These are phyloP conservation scores for Drosophila kanapiae DNA, from an alignment of 1,140 invertebrate genomes.

Conservation along the genomic window DNA sequence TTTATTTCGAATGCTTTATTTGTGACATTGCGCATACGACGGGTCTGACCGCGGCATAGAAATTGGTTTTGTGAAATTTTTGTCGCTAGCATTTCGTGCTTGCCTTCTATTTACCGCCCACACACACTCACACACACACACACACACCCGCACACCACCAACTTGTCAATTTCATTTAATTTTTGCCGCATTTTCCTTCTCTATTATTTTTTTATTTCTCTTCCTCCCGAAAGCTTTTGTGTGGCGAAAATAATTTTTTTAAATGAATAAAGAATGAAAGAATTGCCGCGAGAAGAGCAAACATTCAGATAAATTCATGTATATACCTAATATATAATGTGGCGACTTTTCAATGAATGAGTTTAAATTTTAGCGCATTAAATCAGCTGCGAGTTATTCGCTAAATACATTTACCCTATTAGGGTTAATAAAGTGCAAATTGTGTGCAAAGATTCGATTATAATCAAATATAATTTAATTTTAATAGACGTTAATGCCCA, in stretches of 20 bases:
- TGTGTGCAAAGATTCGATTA: conserved; percentile 4
- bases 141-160: conserved; percentile 10
- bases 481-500: not conserved
- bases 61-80: conserved; percentile 37
- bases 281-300: conserved; percentile 40
- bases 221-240: conserved; percentile 50
- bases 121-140: conserved; percentile 10
- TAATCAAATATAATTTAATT: conserved; percentile 5
- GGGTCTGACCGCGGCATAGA: conserved; percentile 30
- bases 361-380: conserved; percentile 37
- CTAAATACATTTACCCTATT: conserved; percentile 26
- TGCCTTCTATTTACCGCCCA: conserved; percentile 43
- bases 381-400: conserved; percentile 16
- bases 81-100: conserved; percentile 37
- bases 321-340: conserved; percentile 28
- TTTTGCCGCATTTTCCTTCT: conserved; percentile 60
- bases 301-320: conserved; percentile 24
- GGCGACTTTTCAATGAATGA: conserved; percentile 32
- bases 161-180: conserved; percentile 76
- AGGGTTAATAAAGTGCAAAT: conserved; percentile 17
- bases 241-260: conserved; percentile 54
- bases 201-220: conserved; percentile 42
- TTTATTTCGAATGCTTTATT: conserved; percentile 20
- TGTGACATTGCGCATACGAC: conserved; percentile 49
- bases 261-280: conserved; percentile 66